A percentile compares a stretch with the other conserved stretches of the same genome.
Conservation (phyloP, 2,113 vertebrate species). For the Colistium nudipinnis region DNA sequence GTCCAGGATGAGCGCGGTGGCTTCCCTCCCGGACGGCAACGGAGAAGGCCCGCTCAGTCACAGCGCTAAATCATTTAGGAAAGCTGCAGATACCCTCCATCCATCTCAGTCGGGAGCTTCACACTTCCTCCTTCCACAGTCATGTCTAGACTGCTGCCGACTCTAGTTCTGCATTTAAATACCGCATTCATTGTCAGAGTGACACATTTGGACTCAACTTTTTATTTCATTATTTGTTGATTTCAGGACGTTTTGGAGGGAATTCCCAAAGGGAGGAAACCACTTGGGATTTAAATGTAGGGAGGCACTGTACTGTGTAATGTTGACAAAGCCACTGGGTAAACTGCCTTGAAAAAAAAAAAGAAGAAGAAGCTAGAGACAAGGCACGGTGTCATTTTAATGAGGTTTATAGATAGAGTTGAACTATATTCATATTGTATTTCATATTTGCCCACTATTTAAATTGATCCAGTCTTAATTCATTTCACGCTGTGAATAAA, state of each 20-base stretch:
- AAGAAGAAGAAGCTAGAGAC: neutral
- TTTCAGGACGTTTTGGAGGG: neutral
- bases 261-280: slow-evolving; percentile 17
- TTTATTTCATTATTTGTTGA: neutral
- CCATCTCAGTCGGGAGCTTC: slow-evolving; percentile 47
- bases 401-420: neutral
- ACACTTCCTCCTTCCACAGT: slow-evolving; percentile 30
- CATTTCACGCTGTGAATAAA: neutral
- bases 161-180: slow-evolving; percentile 13
- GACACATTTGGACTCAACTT: slow-evolving; percentile 4
- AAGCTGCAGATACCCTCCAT: slow-evolving; percentile 45
- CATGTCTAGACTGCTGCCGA: neutral
- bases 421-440: neutral
- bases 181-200: slow-evolving; percentile 1
- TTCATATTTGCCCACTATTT: neutral
- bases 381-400: neutral
- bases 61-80: slow-evolving; percentile 57
- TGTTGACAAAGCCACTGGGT: neutral
- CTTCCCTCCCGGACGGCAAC: slow-evolving; percentile 37
- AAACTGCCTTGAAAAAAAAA: neutral
- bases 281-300: slow-evolving; percentile 16
- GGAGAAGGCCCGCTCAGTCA: slow-evolving; percentile 45
- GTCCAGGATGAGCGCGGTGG: slow-evolving; percentile 21
- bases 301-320: slow-evolving; percentile 25
- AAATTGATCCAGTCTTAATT: neutral